Base-by-base conservation (phyloP, 2,797 vertebrate genomes). In the Enteromius viviparus region DNA sequence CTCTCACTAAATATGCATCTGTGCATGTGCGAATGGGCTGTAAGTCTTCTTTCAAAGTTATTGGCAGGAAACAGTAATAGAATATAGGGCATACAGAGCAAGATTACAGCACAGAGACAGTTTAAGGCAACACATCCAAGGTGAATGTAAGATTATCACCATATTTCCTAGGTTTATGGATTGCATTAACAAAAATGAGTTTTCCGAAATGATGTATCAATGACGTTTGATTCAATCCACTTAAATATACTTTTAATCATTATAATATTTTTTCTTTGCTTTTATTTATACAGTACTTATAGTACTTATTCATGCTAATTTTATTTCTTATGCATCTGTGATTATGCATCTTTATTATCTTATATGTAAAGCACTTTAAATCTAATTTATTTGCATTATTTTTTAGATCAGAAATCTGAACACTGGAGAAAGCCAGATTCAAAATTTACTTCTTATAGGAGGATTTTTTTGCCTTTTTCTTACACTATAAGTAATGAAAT, bases 1-100 rank as follows among this genome's bases (percentile, higher is more conserved):
- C 74, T 77, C 65, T 49, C 62, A 76, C 49, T 75, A 47, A 66
- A 76, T 3, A 15, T 68, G 68, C 26, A 65, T 19, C 15, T 49
- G 53, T 55, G 37, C 32, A 11, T 64, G 74, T 68, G 60, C n/a
- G 14, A 69, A 45, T 29, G 21, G 32, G 34, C 32, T 8, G n/a
- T 14, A 11, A 75, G 21, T 6, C 34, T 49, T 47, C n/a, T 82
- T 76, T 29, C 21, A 76, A 40, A 68, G 81, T 49, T 65, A 53
- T 14, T 82, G 70, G 75, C 29, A 58, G 62, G 23, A 82, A 76
- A 55, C 17, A 11, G 9, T 23, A 29, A 42, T 29, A 40, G 10
- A 29, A 40, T 8, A 76, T 14, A 60, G 70, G 55, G 29, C 80
- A 51, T 42, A 74, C 15, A 70, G 19, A 77, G 23, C 21, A 29